Evolutionary conservation across 92 coral and sea anemone species (phyloP).

Genomic region (Zoanthus sociatus): DNA sequence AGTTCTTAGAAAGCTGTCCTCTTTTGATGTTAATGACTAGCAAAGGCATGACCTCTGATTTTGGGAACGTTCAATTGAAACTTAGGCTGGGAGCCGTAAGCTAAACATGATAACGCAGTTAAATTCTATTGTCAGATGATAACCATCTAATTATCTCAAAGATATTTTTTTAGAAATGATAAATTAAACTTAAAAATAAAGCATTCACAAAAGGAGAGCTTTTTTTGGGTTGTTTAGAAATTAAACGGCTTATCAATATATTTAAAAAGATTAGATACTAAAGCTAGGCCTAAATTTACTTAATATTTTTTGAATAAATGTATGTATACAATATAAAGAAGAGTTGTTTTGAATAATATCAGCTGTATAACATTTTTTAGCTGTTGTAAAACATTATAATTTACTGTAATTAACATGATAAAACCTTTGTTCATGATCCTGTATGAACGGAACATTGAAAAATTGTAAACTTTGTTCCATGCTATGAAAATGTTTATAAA

Average conservation of each 20-base stretch:
- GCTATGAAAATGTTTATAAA: not conserved
- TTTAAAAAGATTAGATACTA: not conserved
- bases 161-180: slow-evolving; percentile 15
- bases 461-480: not conserved
- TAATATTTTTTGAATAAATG: not conserved
- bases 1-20: not conserved
- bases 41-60: not conserved
- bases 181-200: not conserved
- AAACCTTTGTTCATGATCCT: not conserved
- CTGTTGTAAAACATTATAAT: not conserved
- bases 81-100: not conserved
- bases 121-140: not conserved
- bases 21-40: not conserved
- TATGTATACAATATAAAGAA: not conserved
- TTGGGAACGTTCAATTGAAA: not conserved
- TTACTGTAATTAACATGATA: not conserved
- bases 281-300: not conserved
- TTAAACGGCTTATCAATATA: not conserved
- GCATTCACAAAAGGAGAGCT: not conserved
- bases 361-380: too few species aligned
- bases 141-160: slow-evolving; percentile 3
- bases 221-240: not conserved
- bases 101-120: not conserved
- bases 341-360: too few species aligned
- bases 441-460: not conserved